Evolutionary conservation across 2,113 vertebrate genomes (phyloP).

Genomic region (Zosterops lateralis): DNA sequence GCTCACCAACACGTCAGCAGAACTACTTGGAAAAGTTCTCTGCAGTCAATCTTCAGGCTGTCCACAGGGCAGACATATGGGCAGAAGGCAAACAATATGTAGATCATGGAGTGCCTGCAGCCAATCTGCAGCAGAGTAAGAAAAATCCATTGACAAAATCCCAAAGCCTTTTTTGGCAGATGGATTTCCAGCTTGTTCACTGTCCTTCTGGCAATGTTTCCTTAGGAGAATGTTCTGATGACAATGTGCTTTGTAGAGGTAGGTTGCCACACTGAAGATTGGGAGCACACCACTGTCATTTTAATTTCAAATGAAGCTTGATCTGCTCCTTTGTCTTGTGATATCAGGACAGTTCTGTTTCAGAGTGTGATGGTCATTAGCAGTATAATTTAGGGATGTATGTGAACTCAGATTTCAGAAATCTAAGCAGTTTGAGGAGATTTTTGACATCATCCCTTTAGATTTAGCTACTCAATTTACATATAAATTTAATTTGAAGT

Average conservation of each 20-base stretch:
- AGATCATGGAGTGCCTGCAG: neutral
- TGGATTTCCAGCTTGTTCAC: neutral
- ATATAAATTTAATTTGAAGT: neutral
- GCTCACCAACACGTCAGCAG: neutral
- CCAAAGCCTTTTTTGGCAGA: neutral
- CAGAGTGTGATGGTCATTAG: neutral
- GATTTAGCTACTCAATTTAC: neutral
- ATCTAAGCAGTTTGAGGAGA: neutral
- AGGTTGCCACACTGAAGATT: neutral
- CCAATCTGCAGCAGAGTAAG: neutral
- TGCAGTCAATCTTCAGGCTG: neutral
- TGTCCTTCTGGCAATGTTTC: neutral
- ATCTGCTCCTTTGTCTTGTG: neutral
- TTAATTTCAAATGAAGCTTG: neutral
- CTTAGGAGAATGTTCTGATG: neutral
- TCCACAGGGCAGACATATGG: neutral
- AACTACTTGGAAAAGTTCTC: neutral
- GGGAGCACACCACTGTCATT: neutral
- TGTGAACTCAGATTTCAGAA: neutral
- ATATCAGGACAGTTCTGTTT: neutral
- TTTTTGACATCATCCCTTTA: neutral
- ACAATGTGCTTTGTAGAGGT: neutral
- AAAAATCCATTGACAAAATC: neutral
- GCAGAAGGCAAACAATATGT: slow-evolving; percentile 4
- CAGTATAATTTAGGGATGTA: neutral